A percentile compares a stretch with the other conserved stretches of the same genome.
Evolutionary conservation across 35 echinoderm and acorn worm genomes (phyloP).

Genomic region (Lytechinus pictus): DNA sequence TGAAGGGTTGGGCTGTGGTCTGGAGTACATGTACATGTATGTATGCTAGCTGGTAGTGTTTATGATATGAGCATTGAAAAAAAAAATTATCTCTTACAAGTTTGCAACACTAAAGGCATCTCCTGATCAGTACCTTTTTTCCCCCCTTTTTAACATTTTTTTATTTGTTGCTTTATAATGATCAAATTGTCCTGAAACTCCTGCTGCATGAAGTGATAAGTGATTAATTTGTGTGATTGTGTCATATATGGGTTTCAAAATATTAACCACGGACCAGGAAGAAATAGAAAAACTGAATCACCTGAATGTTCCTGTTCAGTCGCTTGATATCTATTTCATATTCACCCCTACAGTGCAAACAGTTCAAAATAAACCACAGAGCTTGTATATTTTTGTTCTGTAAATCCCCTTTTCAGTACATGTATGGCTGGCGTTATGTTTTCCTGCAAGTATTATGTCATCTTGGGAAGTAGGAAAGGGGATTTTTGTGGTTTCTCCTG

Average conservation of each 20-base stretch:
- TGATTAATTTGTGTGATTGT: not conserved
- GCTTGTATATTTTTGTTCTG: not conserved
- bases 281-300: not conserved
- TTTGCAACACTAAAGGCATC: too few species aligned
- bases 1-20: not conserved
- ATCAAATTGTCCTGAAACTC: too few species aligned
- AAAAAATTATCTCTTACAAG: too few species aligned
- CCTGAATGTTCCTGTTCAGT: not conserved
- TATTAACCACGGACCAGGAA: not conserved
- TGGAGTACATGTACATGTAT: too few species aligned
- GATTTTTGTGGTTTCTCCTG: not conserved
- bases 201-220: too few species aligned
- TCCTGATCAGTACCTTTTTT: too few species aligned
- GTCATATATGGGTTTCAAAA: not conserved
- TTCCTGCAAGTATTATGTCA: not conserved
- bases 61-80: too few species aligned
- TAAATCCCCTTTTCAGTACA: not conserved
- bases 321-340: not conserved
- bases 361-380: not conserved
- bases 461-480: not conserved
- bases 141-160: too few species aligned
- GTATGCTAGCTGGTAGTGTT: too few species aligned
- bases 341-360: not conserved
- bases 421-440: not conserved
- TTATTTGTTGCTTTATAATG: too few species aligned